Base-by-base conservation (phyloP, 2,888 invertebrate genomes). In the Glomeris marginata region DNA sequence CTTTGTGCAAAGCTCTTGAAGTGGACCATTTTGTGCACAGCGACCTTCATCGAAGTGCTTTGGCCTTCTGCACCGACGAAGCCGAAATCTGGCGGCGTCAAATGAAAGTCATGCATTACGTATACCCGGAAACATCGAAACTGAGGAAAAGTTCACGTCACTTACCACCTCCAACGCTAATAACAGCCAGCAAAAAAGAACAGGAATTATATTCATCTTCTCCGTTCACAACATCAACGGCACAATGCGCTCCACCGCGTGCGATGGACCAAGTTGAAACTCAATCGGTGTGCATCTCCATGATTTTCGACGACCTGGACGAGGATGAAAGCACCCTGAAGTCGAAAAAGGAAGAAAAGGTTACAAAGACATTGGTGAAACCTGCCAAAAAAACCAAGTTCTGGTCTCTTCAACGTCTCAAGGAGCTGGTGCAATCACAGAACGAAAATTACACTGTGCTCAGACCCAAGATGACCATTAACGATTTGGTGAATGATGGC, bases 21-120 rank as follows among this genome's bases (percentile, higher is more conserved):
- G 74, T 72, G 53, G 77, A 78, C 58, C 52, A 48, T 34, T 72
- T 77, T 64, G 76, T 77, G 64, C 74, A 77, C 63, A 76, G 77
- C 55, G 74, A 77, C 54, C 71, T 75, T 55, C 73, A 77, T 54
- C 77, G 77, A 61, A 74, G 74, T 65, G 77, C 78, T 59, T 69
- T 78, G 61, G 73, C 75, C 58, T 77, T 74, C 69, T 78, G 78
- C 69, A 75, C 76, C 67, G 63, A 63, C 36, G 62, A 66, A 45
- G 64, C 64, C 13, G 66, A 68, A 28, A 56, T 58, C 49, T 68
- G 68, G 68, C 58, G 63, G 45, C 58, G 66, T 36, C 67, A 67
- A 54, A 63, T 68, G 50, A 61, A 61, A 56, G 58, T 61, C 11
- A 55, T 56, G 21, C 55, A 58, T 40, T 55, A 56, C 40, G 57